Base-by-base conservation (phyloP, 2,797 vertebrate genomes). In the Nothura maculosa region DNA sequence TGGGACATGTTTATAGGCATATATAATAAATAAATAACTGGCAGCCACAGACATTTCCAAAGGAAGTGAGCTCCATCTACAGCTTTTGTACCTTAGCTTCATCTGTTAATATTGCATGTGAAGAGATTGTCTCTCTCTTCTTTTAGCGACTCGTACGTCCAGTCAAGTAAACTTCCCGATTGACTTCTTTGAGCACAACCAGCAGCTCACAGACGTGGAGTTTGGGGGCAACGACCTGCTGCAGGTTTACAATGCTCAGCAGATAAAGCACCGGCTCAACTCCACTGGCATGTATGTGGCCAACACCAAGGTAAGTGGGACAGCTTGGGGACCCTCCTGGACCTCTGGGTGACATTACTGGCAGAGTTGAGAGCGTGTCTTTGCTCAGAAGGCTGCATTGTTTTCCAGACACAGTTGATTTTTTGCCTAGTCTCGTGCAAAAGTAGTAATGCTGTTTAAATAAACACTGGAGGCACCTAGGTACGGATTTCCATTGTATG, bases 271-370 rank as follows among this genome's bases (percentile, higher is more conserved):
- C 97, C 98, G 99, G 7, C 99, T 99, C 87, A 99, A 99, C 87
- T 99, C 99, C 85, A 99, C 99, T 3, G 99, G 99, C 98, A 99
- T 99, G 99, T 99, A 99, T 50, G 99, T 99, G 96, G 99, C 99
- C 90, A 99, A 99, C 98, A 99, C 99, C 8, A 99, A 99, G 99
- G 99, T 99, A 97, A 96, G 91, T 28, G 60, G 42, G 73, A 32
- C 10, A 3, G 0, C 12, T 6, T 12, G 3, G 18, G 55, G 7
- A 2, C 40, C 36, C 48, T 32, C 0, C 22, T 3, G 6, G 72
- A 15, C 30, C 75, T 50, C 16, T 67, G 3, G 18, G 14, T 62
- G 72, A 27, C 0, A 0, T 25, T 47, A 2, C 5, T 77, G 47
- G 43, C 66, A 3, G 0, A 9, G 4, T 17, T 50, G 25, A 13